These are phyloP conservation scores for Myiotriccus ornatus DNA, from an alignment of 2,797 vertebrate species.

Conservation along the genomic window DNA sequence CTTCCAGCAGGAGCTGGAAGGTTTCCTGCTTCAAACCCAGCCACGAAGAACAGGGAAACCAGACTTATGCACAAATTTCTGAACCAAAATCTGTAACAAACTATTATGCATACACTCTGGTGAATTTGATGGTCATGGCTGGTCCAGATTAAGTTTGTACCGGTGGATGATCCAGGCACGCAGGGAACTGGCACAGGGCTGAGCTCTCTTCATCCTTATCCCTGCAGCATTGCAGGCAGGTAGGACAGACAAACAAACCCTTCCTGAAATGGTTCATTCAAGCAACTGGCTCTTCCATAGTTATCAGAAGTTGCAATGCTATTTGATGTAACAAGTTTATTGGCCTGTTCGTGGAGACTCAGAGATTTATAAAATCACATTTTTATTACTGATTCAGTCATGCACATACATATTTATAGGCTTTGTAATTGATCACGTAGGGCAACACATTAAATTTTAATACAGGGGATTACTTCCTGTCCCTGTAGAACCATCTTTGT, in stretches of 20 bases:
- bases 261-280: not conserved
- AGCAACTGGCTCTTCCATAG: not conserved
- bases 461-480: not conserved
- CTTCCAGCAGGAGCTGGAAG: not conserved
- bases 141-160: not conserved
- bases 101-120: not conserved
- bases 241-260: not conserved
- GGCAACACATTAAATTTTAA: conserved; percentile 10
- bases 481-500: not conserved
- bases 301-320: not conserved
- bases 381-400: conserved; percentile 3
- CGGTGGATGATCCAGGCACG: not conserved
- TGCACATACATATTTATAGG: conserved; percentile 9
- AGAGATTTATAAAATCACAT: conserved; percentile 4
- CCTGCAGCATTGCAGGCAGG: not conserved
- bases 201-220: not conserved
- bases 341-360: not conserved
- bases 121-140: not conserved
- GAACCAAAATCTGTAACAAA: not conserved
- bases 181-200: not conserved
- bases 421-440: conserved; percentile 2
- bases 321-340: not conserved
- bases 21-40: not conserved
- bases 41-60: not conserved
- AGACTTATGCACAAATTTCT: not conserved